A percentile compares a stretch with the other conserved stretches of the same genome.
These are phyloP conservation scores for Cheilosia urbana DNA, from an alignment of 2,888 invertebrate genomes.

Conservation along the genomic window DNA sequence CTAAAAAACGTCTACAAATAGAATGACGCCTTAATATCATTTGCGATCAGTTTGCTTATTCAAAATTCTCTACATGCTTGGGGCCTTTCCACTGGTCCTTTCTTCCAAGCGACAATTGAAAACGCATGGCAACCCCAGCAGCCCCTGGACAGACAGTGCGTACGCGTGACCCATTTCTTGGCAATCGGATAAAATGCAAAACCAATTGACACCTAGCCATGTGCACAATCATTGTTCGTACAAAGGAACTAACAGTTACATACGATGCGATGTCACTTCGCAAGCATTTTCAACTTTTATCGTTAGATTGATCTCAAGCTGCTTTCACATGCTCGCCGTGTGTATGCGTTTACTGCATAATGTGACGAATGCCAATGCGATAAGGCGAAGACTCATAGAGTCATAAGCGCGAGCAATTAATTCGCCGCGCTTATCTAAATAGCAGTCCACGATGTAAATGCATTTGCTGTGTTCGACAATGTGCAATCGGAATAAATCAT, in stretches of 20 bases:
- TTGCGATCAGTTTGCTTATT: no score
- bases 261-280: neutral
- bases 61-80: no score
- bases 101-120: neutral
- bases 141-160: neutral
- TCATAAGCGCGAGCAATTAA: constrained; percentile 72
- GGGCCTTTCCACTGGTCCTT: no score
- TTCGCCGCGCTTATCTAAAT: constrained; percentile 72
- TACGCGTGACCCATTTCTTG: constrained; percentile 45
- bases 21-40: no score
- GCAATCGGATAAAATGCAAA: constrained; percentile 50
- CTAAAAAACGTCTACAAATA: no score
- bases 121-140: constrained; percentile 38
- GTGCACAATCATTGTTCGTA: neutral
- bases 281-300: constrained; percentile 33
- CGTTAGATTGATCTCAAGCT: constrained; percentile 53
- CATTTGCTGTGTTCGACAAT: constrained; percentile 72
- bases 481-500: constrained; percentile 69
- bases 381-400: constrained; percentile 52
- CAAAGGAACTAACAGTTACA: constrained; percentile 24
- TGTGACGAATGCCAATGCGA: constrained; percentile 61
- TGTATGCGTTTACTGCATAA: neutral
- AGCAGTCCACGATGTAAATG: constrained; percentile 68
- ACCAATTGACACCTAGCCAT: constrained; percentile 59
- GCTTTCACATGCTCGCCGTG: constrained; percentile 60